phyloP scores from a whole-genome alignment of 2,888 invertebrate genomes.

The Dendrolimus pini region DNA sequence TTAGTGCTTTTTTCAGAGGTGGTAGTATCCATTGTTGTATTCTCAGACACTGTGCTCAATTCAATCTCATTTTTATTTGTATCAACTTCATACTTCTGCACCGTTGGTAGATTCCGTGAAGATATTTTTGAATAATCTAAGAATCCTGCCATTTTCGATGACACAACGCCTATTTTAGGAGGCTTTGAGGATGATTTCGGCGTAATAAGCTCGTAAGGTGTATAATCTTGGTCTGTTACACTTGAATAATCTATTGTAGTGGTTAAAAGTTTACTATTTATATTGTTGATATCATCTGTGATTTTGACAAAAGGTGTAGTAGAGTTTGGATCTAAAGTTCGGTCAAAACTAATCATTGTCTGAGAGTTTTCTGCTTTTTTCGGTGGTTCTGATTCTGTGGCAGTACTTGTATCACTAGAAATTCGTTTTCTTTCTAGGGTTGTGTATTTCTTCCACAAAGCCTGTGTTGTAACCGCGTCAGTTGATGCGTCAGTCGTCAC shows the following conservation, averaged over 20 bases:
- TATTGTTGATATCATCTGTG: conserved; percentile 12
- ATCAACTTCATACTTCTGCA: conserved; percentile 14
- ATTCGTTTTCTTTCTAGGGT: conserved; percentile 32
- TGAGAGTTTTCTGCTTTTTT: conserved; percentile 28
- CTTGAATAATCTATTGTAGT: conserved; percentile 1
- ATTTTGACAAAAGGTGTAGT: conserved; percentile 32
- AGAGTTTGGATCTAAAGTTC: conserved; percentile 23
- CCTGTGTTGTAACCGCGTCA: conserved; percentile 12
- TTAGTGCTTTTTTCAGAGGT: conserved; percentile 18
- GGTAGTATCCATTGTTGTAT: conserved; percentile 15
- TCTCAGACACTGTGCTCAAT: conserved; percentile 1
- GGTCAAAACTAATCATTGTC: conserved; percentile 25
- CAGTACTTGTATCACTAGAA: conserved; percentile 14
- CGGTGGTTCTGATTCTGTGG: conserved; percentile 22
- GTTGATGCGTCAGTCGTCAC: not conserved
- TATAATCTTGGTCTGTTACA: not conserved
- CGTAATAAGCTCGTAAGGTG: not conserved
- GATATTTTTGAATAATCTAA: conserved; percentile 37
- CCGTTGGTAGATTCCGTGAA: conserved; percentile 12
- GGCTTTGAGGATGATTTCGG: not conserved
- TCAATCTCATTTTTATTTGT: conserved; percentile 25
- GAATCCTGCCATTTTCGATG: conserved; percentile 51
- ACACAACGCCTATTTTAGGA: conserved; percentile 25
- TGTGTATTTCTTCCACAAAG: conserved; percentile 36
- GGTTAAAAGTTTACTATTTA: conserved; percentile 2